Base-by-base conservation (phyloP, 2,797 vertebrate species). In the Poeciliopsis infans region DNA sequence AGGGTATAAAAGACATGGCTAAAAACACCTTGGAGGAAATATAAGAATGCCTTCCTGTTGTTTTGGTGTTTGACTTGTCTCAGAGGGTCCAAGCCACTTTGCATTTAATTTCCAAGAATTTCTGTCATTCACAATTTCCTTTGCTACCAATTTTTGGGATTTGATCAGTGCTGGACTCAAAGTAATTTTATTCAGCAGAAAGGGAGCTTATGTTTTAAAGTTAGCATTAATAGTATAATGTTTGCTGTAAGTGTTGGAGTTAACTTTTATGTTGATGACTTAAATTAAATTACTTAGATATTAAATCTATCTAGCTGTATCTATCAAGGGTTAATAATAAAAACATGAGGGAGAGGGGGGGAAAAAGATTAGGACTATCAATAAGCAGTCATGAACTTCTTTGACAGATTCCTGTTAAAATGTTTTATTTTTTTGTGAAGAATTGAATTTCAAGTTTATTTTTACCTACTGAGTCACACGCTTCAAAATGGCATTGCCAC, bases 1-100 rank as follows among this genome's bases (percentile, higher is more conserved):
- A 88, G 84, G 80, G 87, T 82, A 80, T 86, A 84, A 86, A 86
- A 81, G 80, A 91, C 86, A 85, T 23, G 13, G 78, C 77, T 81
- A 79, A 89, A 86, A 87, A 86, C 15, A 46, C 78, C 89, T 81
- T 46, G 82, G 76, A 83, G 85, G 49, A 82, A 85, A 85, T 76
- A 2, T 85, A 87, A 84, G 76, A 90, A 89, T 77, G 76, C 36
- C 73, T 86, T 69, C 33, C 55, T 79, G 79, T 75, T 86, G 74
- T 86, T 80, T n/a, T 76, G 75, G 61, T 61, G 47, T 89, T 75
- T 79, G 85, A 76, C 80, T 79, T 78, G 73, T 84, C 85, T 85
- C 49, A 0, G 51, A 72, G 68, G 77, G 81, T 72, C 31, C 53
- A 20, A 61, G 53, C 51, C 73, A 77, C 71, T 55, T 55, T 68